These are phyloP conservation scores for Halesus radiatus DNA, from an alignment of 1,140 invertebrate species.

Conservation along the genomic window DNA sequence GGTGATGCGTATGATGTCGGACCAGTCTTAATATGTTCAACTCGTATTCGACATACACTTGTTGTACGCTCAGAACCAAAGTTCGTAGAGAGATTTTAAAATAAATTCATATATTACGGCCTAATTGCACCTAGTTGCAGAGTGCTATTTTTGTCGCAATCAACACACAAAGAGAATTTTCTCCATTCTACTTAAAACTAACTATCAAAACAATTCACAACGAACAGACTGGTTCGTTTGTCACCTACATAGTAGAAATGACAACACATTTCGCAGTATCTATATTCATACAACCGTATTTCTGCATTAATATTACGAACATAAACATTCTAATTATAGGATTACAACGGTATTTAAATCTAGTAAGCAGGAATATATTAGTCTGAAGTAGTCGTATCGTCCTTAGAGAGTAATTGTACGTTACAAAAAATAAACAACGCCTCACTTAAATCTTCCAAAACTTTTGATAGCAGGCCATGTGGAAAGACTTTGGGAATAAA, in stretches of 20 bases:
- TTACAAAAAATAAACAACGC: constrained; percentile 29
- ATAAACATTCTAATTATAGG: constrained; percentile 7
- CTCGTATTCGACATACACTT: no score
- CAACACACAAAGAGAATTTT: no score
- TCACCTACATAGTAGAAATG: not conserved
- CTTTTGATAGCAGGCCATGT: constrained; percentile 14
- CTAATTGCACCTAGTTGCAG: no score
- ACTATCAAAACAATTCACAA: no score
- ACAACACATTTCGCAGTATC: not conserved
- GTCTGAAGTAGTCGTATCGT: constrained; percentile 33
- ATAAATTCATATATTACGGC: no score
- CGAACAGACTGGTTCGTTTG: no score
- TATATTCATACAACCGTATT: not conserved
- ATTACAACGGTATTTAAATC: not conserved
- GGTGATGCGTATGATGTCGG: no score
- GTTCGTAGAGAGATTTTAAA: no score
- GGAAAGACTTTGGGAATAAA: not conserved
- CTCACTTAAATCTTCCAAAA: constrained; percentile 33
- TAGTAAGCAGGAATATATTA: constrained; percentile 22
- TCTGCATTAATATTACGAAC: not conserved
- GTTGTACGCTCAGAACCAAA: no score
- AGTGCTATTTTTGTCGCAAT: no score
- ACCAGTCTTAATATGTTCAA: no score
- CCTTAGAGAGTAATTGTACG: not conserved
- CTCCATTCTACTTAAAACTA: no score